phyloP scores from a whole-genome alignment of 2,888 invertebrate genomes.

The Hanleya hanleyi region DNA sequence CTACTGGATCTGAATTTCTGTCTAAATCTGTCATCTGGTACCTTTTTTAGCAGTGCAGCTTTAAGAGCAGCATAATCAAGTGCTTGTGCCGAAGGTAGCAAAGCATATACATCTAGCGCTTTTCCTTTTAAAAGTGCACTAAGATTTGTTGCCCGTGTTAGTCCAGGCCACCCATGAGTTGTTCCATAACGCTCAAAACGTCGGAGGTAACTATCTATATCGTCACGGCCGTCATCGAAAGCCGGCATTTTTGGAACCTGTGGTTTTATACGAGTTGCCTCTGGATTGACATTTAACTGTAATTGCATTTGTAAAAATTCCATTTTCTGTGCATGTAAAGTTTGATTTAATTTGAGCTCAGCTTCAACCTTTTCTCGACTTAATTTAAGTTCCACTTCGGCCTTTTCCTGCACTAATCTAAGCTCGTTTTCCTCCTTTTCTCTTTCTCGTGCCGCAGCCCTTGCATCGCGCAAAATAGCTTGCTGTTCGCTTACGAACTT shows the following conservation, averaged over 20 bases:
- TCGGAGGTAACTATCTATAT: neutral
- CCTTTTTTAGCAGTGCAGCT: neutral
- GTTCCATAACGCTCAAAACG: neutral
- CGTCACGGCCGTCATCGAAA: neutral
- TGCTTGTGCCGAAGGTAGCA: neutral
- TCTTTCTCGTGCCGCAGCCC: no score
- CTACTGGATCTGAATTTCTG: neutral
- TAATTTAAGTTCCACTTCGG: no score
- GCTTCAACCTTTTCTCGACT: no score
- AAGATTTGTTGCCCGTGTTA: neutral
- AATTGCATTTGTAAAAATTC: no score
- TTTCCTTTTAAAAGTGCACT: constrained; percentile 4
- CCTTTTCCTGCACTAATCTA: no score
- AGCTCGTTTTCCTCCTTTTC: no score
- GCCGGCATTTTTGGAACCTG: constrained; percentile 3
- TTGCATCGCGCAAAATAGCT: no score
- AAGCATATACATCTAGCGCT: neutral
- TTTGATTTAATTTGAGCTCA: no score
- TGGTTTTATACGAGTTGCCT: no score
- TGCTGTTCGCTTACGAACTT: no score
- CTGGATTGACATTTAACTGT: no score
- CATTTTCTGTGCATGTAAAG: no score
- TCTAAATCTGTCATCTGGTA: neutral
- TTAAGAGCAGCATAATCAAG: neutral
- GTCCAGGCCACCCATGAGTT: neutral